These are phyloP conservation scores for Lithophane leautieri DNA, from an alignment of 2,888 invertebrate species.

Conservation along the genomic window DNA sequence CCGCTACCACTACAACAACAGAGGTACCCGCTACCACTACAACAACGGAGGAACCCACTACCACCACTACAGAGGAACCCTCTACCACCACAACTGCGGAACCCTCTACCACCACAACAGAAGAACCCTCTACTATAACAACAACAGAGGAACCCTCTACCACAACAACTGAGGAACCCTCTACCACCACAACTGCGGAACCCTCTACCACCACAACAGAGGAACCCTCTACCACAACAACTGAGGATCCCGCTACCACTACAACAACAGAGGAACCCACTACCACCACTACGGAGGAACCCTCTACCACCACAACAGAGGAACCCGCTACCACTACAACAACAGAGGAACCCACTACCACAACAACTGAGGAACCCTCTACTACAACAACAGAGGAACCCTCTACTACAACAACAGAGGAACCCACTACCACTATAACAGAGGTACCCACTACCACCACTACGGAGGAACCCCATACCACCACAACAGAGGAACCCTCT, in stretches of 20 bases:
- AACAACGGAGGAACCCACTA: not conserved
- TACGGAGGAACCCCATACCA: not conserved
- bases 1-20: slow-evolving; percentile 1
- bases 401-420: slow-evolving; percentile 20
- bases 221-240: not conserved
- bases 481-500: not conserved
- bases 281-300: not conserved
- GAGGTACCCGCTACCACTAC: too few relatives aligned
- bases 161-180: not conserved
- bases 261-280: slow-evolving; percentile 19
- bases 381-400: slow-evolving; percentile 18
- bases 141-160: not conserved
- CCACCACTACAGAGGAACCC: slow-evolving; percentile 14
- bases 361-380: not conserved
- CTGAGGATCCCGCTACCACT: not conserved
- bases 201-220: not conserved
- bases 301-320: not conserved
- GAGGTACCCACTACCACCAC: not conserved
- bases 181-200: not conserved
- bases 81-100: not conserved
- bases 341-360: slow-evolving; percentile 11
- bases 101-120: not conserved
- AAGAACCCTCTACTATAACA: not conserved
- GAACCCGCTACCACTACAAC: slow-evolving; percentile 6
- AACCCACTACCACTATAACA: slow-evolving; percentile 15